Evolutionary conservation across 2,888 invertebrate species (phyloP).

Genomic region (Ecliptopera silaceata): DNA sequence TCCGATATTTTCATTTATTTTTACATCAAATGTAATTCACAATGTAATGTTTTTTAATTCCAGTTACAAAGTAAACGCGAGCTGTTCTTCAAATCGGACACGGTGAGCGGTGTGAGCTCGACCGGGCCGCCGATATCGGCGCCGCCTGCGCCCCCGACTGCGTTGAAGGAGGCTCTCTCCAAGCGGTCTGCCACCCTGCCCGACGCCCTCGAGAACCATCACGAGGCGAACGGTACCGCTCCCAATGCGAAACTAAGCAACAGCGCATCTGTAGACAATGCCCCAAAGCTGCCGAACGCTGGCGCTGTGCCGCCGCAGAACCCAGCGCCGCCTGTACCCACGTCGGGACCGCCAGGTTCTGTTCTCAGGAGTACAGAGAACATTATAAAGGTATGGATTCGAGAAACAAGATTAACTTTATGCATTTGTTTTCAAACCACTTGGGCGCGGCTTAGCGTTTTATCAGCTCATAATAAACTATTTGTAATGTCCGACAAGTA

Average conservation of each 20-base stretch:
- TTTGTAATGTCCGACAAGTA: too few relatives aligned
- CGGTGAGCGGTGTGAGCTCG: conserved; percentile 78
- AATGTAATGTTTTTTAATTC: conserved; percentile 48
- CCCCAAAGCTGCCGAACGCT: conserved; percentile 64
- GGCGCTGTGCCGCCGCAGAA: conserved; percentile 72
- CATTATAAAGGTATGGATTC: conserved; percentile 66
- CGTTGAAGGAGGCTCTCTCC: conserved; percentile 77
- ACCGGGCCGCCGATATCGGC: conserved; percentile 67
- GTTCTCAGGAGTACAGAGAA: conserved; percentile 74
- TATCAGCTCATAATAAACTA: too few relatives aligned
- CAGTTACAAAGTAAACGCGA: conserved; percentile 93
- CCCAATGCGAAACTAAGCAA: conserved; percentile 65
- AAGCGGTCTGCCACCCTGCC: conserved; percentile 75
- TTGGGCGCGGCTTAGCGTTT: too few relatives aligned
- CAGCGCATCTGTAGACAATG: conserved; percentile 66
- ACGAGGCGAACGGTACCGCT: conserved; percentile 74
- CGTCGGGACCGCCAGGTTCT: conserved; percentile 53
- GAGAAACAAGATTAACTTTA: too few relatives aligned
- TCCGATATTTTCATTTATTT: too few relatives aligned
- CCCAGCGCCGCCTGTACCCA: conserved; percentile 75
- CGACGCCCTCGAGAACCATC: conserved; percentile 73
- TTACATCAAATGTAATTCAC: neutral
- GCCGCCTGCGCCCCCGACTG: conserved; percentile 78
- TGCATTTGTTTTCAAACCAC: too few relatives aligned
- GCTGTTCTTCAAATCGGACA: conserved; percentile 91